Base-by-base conservation (phyloP, 2,888 invertebrate species). In the Diachrysia chrysitis region DNA sequence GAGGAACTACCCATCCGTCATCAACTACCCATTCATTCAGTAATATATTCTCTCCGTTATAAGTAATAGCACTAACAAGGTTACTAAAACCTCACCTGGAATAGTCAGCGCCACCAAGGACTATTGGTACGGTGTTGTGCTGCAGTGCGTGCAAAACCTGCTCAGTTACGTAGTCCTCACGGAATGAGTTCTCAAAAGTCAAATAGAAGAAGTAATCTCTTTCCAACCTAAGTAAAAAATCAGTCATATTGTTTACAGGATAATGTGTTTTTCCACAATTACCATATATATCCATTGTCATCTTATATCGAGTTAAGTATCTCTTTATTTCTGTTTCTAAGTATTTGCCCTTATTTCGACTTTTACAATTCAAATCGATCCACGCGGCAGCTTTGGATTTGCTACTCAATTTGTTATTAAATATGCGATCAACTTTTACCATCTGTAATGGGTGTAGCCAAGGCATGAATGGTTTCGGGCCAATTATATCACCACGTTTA, bases 81-180 rank as follows among this genome's bases (percentile, higher is more conserved):
- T 42, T 42, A 32, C 32, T 32, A 10, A 32, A 32, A 32, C 32
- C 42, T 42, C 42, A 92, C 93, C 93, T 90, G 9, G 90, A 86
- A 67, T 93, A 93, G 68, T 93, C 89, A 23, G 93, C 92, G 1
- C 83, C 91, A 6, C 93, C 93, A 62, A 82, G 92, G 0, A 93
- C 92, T 32, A 93, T 83, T 2, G 93, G 93, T 2, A 93, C 79
- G 0, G 89, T 82, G 51, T 88, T 83, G 70, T 91, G 81, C 35
- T 88, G 78, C 46, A 93, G 81, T 0, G 87, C 86, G 42, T 83
- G 71, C 25, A 92, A 69, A 63, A 93, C 58, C 71, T 93, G 93
- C 71, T 93, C 93, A 2, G 93, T 92, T 0, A 92, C 92, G 59
- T 92, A 92, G 72, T 92, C 92, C 61, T 87, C 85, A 42, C 83